Base-by-base conservation (phyloP, 2,113 vertebrate species). In the Chaetorhynchus papuensis region DNA sequence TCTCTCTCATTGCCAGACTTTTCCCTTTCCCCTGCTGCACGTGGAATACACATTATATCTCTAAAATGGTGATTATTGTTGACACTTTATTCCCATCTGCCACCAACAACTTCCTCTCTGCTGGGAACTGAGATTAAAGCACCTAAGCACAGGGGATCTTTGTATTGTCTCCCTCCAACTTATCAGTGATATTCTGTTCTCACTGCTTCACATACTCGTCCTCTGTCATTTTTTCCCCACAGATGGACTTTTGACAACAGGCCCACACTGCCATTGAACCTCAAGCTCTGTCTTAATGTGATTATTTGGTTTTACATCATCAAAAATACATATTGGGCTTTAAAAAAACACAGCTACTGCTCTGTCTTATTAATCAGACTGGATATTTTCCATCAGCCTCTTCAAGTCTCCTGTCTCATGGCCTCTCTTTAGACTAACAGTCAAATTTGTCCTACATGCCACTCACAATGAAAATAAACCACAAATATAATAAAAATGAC, bases 121-220 rank as follows among this genome's bases (percentile, higher is more conserved):
- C 23, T 60, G 66, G 39, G 30, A 45, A n/a, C 26, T 85, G 20
- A n/a, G 18, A 37, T 75, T 39, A 31, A 88, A 53, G 15, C 22
- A 69, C 41, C 44, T 39, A 42, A 56, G 53, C 30, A 33, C 10
- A 60, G 47, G 13, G 63, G 11, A 2, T 60, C 4, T 54, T 79
- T 31, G 8, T 33, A 12, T 5, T 6, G 4, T 39, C 30, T 87
- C 15, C 17, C 54, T 12, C 10, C 47, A 56, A 77, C 10, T 77
- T 61, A 24, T 5, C 47, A 57, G 6, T 52, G 56, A 41, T 56
- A 49, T 52, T 75, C 26, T 52, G 17, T 59, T 37, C 11, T 53
- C 31, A 27, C 7, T 49, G 33, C n/a, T 12, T 85, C 60, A 64
- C 20, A 11, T 33, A 28, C 20, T n/a, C 0, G 0, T 42, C 28